phyloP scores from a whole-genome alignment of 2,888 invertebrate species.

The Drosophila dives region DNA sequence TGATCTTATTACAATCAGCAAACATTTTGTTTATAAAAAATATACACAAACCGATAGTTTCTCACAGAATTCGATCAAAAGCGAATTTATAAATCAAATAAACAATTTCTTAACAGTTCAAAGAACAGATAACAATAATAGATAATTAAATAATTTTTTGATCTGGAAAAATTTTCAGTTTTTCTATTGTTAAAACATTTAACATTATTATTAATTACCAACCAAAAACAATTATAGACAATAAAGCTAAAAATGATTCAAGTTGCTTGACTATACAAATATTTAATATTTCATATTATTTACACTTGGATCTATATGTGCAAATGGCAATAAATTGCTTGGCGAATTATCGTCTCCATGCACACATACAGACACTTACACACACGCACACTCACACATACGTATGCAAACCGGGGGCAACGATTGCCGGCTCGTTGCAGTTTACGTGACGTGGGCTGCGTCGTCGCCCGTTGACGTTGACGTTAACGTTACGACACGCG shows the following conservation, averaged over 20 bases:
- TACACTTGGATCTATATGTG: conserved; percentile 20
- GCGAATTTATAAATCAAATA: no score
- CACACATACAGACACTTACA: background rate
- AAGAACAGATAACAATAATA: no score
- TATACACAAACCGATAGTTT: background rate
- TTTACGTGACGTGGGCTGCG: conserved; percentile 61
- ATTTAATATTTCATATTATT: conserved; percentile 10
- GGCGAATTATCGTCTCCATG: conserved; percentile 34
- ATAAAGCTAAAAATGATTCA: conserved; percentile 2
- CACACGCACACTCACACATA: no score
- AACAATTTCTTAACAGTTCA: no score
- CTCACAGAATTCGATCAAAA: no score
- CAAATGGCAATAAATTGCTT: conserved; percentile 38
- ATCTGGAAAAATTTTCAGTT: no score
- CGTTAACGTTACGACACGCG: conserved; percentile 70
- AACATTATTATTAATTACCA: no score
- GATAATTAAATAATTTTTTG: no score
- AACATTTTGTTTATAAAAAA: background rate
- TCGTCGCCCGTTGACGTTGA: conserved; percentile 20
- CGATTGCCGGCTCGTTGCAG: conserved; percentile 50
- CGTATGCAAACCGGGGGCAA: conserved; percentile 2
- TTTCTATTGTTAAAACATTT: no score
- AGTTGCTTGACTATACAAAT: conserved; percentile 8
- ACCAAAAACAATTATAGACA: no score
- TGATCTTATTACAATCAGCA: background rate